Evolutionary conservation across 2,113 vertebrate species (phyloP), one percentile per base, ranked within the genome.

Genomic region (Mirounga angustirostris): DNA sequence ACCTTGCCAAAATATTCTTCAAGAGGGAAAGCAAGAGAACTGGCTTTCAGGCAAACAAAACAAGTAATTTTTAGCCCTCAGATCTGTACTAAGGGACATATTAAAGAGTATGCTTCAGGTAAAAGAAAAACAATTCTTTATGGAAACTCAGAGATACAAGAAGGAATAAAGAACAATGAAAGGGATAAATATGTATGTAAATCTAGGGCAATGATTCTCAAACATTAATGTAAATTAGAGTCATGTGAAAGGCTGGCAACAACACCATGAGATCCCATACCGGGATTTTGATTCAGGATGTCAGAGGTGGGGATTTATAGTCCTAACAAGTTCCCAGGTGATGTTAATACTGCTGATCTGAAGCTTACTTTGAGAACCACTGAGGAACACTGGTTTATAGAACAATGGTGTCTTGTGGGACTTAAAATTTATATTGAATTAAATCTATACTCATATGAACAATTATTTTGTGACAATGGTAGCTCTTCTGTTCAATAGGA

Each of bases 391-490:
- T 80, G 1, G 15, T 56, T 89, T 56, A 36, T 78, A 76, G 91
- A 91, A 63, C 24, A 56, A 56, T 16, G 36, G 74, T 46, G 8
- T 56, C 65, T 82, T 36, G 5, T 67, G 43, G 4, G 6, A 1
- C 21, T 89, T 87, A 73, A 78, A 92, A 16, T 65, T 61, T 69
- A 58, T 36, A 43, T 58, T 69, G 18, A 88, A 74, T 80, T 88
- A 96, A 69, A 58, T 40, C 26, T 28, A 54, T n/a, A 22, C 2
- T 61, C 28, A 56, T 24, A n/a, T 5, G 0, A 19, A 43, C 4
- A 89, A 30, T 50, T 93, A 50, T 58, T 59, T 93, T 82, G 54
- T 97, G 69, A 43, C 40, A 73, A 50, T 28, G 14, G 19, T 63
- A 69, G 22, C 26, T 33, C 7, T 30, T 85, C 22, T 83, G n/a